Base-by-base conservation (phyloP, 2,797 vertebrate genomes). In the Silurus aristotelis region DNA sequence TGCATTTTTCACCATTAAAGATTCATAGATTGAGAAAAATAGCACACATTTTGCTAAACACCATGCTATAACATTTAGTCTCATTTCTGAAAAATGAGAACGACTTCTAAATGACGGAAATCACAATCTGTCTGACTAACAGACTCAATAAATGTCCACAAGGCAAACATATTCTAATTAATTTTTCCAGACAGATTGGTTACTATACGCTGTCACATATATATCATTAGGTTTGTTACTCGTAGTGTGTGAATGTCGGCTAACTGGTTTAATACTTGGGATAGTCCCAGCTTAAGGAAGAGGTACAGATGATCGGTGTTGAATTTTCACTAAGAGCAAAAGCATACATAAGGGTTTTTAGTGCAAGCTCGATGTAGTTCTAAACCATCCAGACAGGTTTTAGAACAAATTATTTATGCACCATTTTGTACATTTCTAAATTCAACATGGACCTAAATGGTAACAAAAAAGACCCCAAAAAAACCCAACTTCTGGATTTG, bases 11-110 rank as follows among this genome's bases (percentile, higher is more conserved):
- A 52, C 52, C 31, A 55, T 82, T 76, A 68, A 86, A 86, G 48
- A 66, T 58, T 80, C 25, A 52, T 60, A 70, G 64, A 17, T 8
- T n/a, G 55, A 43, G 56, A 80, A 56, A 43, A n/a, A 80, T 31
- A 67, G 19, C 63, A 55, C 9, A 72, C 20, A 75, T 79, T 87
- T 82, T 58, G 78, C 73, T 82, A 48, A 86, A 70, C 20, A n/a
- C 17, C 67, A 48, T 15, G 64, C 79, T 22, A 86, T 85, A 86
- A 67, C 52, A 87, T 87, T 87, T 75, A 84, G 85, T 82, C 79
- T 71, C 86, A 88, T 75, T 88, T 87, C 87, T 85, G 82, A 73
- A 79, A 76, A 43, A 79, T 52, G 71, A 75, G 86, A 82, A 70
- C 83, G 38, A 82, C 72, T 38, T 67, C 27, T 63, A 79, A 52